Base-by-base conservation (phyloP, 2,888 invertebrate genomes). In the Habroteleia sp. region DNA sequence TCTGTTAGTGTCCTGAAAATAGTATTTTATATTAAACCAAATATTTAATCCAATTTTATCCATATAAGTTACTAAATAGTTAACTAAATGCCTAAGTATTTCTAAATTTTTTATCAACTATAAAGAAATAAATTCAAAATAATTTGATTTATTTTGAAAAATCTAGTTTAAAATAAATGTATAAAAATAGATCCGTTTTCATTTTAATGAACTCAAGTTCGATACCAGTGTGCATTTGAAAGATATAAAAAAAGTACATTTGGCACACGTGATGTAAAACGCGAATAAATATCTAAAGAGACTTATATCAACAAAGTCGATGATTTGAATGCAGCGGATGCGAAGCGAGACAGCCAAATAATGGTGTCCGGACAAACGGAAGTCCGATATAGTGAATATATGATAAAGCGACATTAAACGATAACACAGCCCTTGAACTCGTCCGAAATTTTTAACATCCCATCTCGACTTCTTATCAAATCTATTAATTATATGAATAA, bases 1-100 rank as follows among this genome's bases (percentile, higher is more conserved):
- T 83, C 75, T 5, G 20, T 41, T 20, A 87, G 56, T 0, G 37
- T 60, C 71, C 87, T 87, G 77, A 16, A 81, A 82, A 25, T n/a
- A n/a, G n/a, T n/a, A n/a, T n/a, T n/a, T n/a, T n/a, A n/a, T n/a
- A n/a, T n/a, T n/a, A n/a, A n/a, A n/a, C n/a, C n/a, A n/a, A n/a
- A n/a, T n/a, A n/a, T n/a, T n/a, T n/a, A n/a, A n/a, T n/a, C n/a
- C n/a, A n/a, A n/a, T n/a, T n/a, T n/a, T n/a, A n/a, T n/a, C n/a
- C n/a, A n/a, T n/a, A n/a, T n/a, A n/a, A n/a, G n/a, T n/a, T n/a
- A n/a, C n/a, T n/a, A n/a, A n/a, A n/a, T n/a, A n/a, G n/a, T n/a
- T n/a, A n/a, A n/a, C n/a, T n/a, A n/a, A n/a, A n/a, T n/a, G n/a
- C n/a, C n/a, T n/a, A n/a, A n/a, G n/a, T n/a, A n/a, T n/a, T n/a